A percentile compares a stretch with the other conserved stretches of the same genome.
phyloP scores from a whole-genome alignment of 2,113 vertebrate genomes.

The Equus przewalskii region DNA sequence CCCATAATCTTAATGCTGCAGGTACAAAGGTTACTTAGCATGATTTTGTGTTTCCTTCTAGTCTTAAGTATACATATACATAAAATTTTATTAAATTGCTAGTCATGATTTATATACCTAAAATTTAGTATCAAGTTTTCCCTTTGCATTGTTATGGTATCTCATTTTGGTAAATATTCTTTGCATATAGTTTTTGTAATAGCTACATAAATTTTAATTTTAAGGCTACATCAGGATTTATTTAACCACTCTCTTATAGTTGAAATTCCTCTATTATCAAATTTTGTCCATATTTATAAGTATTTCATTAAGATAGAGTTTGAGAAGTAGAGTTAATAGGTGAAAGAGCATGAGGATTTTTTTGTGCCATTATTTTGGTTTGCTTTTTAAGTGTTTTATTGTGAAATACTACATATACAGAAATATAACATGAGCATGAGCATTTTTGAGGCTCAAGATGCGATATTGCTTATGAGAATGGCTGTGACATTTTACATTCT shows the following conservation, averaged over 20 bases:
- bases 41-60: not conserved
- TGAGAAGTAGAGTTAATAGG: not conserved
- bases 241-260: not conserved
- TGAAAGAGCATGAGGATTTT: not conserved
- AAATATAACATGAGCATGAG: not conserved
- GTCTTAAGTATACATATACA: not conserved
- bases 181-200: not conserved
- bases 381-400: not conserved
- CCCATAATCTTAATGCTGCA: not conserved
- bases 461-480: not conserved
- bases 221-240: not conserved
- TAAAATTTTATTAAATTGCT: not conserved
- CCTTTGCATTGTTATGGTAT: not conserved
- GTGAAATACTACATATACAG: not conserved
- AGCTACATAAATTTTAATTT: not conserved
- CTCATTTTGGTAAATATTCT: not conserved
- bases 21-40: not conserved
- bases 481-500: not conserved
- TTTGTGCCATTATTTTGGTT: not conserved
- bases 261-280: not conserved
- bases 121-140: not conserved
- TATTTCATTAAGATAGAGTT: not conserved
- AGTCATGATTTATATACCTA: not conserved
- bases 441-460: not conserved
- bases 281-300: not conserved